Base-by-base conservation (phyloP, 2,797 vertebrate species). In the Argentina silus region DNA sequence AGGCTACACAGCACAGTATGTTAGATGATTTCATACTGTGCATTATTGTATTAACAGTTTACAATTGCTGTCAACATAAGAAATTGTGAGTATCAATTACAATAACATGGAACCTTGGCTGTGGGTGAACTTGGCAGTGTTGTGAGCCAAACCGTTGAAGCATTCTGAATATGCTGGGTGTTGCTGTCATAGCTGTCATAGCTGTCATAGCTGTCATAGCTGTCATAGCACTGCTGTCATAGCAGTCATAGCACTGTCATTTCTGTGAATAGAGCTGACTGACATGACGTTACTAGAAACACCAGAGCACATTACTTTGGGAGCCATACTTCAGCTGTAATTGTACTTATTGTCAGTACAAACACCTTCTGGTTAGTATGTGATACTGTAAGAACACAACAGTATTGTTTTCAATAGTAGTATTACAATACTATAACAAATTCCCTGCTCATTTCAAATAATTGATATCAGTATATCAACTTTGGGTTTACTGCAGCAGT, bases 201-300 rank as follows among this genome's bases (percentile, higher is more conserved):
- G n/a, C n/a, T n/a, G n/a, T n/a, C n/a, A n/a, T n/a, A n/a, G n/a
- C n/a, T n/a, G n/a, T n/a, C n/a, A n/a, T n/a, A n/a, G n/a, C n/a
- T n/a, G n/a, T n/a, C n/a, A n/a, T n/a, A n/a, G n/a, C n/a, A n/a
- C n/a, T n/a, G n/a, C n/a, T n/a, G n/a, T n/a, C n/a, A n/a, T n/a
- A n/a, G 74, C 86, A 81, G 78, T 85, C 75, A 81, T 77, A 61
- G 78, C 65, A 4, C 72, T 44, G 0, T 90, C 87, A 89, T 90
- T 89, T 86, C 89, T 89, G 89, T 80, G 82, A 82, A 84, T 44
- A 27, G 62, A 23, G 6, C 64, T 69, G 57, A 71, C 64, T 69
- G 80, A 77, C 84, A 67, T 83, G 66, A 51, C 85, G 74, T 82
- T 65, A 81, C 73, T 67, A 43, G n/a, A 45, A 64, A 66, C 73